phyloP scores from a whole-genome alignment of 2,888 invertebrate species.

The Cephus pulcher region DNA sequence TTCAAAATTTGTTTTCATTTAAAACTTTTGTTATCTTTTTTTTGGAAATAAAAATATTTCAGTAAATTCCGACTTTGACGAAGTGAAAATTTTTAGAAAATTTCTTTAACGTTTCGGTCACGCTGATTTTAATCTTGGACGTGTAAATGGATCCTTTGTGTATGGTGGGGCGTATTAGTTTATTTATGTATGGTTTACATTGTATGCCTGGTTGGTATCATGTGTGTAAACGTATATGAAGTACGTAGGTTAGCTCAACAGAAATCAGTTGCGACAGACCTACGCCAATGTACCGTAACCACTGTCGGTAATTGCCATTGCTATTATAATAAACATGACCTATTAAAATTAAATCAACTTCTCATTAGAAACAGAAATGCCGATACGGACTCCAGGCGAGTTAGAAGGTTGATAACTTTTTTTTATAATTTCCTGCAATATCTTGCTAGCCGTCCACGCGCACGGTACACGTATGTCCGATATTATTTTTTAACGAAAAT shows the following conservation, averaged over 20 bases:
- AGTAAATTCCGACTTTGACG: background rate
- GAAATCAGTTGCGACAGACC: slow-evolving; percentile 5
- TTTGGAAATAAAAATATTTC: background rate
- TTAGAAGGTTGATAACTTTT: background rate
- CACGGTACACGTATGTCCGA: background rate
- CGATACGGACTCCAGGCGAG: slow-evolving; percentile 9
- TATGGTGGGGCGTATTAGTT: background rate
- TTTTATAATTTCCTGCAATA: background rate
- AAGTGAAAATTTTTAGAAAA: background rate
- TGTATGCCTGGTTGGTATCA: background rate
- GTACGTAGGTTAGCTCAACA: slow-evolving; percentile 4
- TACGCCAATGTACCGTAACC: slow-evolving; percentile 10
- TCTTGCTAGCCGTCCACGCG: background rate
- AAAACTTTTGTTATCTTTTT: too few relatives aligned
- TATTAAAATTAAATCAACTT: slow-evolving; percentile 52
- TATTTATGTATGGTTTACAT: background rate
- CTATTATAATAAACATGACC: slow-evolving; percentile 42
- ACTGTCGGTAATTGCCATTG: slow-evolving; percentile 36
- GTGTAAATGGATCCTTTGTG: background rate
- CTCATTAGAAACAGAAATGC: slow-evolving; percentile 40
- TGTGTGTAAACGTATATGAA: background rate
- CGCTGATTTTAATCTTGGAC: background rate
- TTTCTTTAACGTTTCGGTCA: background rate
- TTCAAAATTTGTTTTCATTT: too few relatives aligned
- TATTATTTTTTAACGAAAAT: background rate